Conservation (phyloP, 37 sponge, comb jelly and placozoan species). For the Ianthella basta region DNA sequence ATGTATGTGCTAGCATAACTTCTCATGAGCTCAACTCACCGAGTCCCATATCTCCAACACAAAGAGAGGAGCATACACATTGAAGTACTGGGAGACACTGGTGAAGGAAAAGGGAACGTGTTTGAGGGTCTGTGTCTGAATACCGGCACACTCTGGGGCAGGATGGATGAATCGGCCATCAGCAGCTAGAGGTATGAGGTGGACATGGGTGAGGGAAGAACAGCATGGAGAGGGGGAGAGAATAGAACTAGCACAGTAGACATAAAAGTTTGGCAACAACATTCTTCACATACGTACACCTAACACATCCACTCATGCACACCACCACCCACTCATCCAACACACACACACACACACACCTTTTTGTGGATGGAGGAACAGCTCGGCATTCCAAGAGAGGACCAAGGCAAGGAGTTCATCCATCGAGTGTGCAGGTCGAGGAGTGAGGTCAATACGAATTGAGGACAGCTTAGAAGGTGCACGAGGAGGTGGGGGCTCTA, state of each 20-base stretch:
- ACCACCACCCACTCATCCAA: no score
- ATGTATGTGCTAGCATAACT: no score
- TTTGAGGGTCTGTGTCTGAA: not conserved
- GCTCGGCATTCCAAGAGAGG: slow-evolving; percentile 14
- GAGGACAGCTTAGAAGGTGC: no score
- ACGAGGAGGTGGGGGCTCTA: no score
- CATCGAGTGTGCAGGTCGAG: not conserved
- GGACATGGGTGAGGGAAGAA: no score
- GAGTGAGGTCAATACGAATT: not conserved
- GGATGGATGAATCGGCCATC: slow-evolving; percentile 8
- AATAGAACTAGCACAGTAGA: no score
- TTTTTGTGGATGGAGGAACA: slow-evolving; percentile 2
- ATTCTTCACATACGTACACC: no score
- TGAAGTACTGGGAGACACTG: slow-evolving; percentile 42
- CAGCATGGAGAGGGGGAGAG: no score
- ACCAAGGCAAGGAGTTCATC: slow-evolving; percentile 5
- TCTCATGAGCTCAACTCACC: slow-evolving; percentile 60
- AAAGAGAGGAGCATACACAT: slow-evolving; percentile 42
- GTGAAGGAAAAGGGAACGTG: slow-evolving; percentile 37
- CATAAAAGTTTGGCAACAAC: no score
- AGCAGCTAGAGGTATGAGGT: not conserved
- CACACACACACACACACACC: no score
- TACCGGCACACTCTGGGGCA: slow-evolving; percentile 9
- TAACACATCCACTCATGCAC: no score
- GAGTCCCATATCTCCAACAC: slow-evolving; percentile 52